Percentiles rank a stretch among this genome's conserved stretches.
These are phyloP conservation scores for Tanypteryx hageni DNA, from an alignment of 2,888 invertebrate genomes.

Conservation along the genomic window DNA sequence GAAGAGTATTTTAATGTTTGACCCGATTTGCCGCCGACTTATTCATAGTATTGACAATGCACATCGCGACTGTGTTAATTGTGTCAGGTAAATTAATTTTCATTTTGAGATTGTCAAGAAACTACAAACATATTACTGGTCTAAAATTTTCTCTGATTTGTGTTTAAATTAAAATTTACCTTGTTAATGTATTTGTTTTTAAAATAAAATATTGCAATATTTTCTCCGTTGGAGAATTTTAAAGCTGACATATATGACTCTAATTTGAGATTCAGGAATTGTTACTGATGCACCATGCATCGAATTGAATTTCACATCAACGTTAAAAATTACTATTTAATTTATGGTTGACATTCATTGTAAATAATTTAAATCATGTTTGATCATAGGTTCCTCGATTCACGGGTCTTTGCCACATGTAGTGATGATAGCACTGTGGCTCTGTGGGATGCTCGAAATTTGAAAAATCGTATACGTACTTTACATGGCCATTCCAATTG, in stretches of 20 bases:
- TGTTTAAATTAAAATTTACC: too few species aligned
- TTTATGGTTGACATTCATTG: too few species aligned
- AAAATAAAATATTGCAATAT: too few species aligned
- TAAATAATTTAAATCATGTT: neutral
- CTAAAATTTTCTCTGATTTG: too few species aligned
- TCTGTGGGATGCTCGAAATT: conserved; percentile 93
- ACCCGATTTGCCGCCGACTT: conserved; percentile 87
- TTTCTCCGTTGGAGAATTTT: too few species aligned
- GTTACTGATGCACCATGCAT: too few species aligned
- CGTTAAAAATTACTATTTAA: too few species aligned
- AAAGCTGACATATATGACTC: too few species aligned
- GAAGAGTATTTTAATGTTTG: conserved; percentile 90
- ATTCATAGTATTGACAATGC: conserved; percentile 87
- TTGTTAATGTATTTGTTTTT: too few species aligned
- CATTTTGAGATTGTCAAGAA: neutral
- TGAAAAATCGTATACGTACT: conserved; percentile 86
- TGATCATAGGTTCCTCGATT: conserved; percentile 87
- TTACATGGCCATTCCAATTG: conserved; percentile 94
- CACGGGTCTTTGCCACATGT: conserved; percentile 92
- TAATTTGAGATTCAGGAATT: too few species aligned
- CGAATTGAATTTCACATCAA: too few species aligned
- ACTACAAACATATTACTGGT: too few species aligned
- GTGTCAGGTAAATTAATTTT: conserved; percentile 85
- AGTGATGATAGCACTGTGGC: conserved; percentile 96
- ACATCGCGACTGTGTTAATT: conserved; percentile 94